Base-by-base conservation (phyloP, 2,797 vertebrate genomes). In the Myoxocephalus aenaeus region DNA sequence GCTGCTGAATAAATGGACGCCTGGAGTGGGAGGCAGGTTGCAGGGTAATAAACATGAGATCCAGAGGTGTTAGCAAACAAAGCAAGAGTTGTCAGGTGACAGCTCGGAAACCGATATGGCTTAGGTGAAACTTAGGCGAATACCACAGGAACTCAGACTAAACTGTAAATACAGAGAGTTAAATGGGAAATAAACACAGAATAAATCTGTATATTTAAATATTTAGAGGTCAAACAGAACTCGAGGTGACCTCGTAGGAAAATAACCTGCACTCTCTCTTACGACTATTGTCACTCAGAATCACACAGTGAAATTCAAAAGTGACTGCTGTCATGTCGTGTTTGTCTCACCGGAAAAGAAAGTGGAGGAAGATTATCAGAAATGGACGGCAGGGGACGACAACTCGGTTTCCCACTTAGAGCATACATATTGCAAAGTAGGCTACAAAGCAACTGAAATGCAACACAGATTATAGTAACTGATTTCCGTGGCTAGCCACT, bases 21-120 rank as follows among this genome's bases (percentile, higher is more conserved):
- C 56, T 36, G 29, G 20, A 65, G 75, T 20, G 9, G 75, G 54
- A 79, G 63, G 71, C 46, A 65, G 80, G 70, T 66, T 77, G 34
- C 53, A 9, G 67, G 65, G 48, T 76, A 71, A 87, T 67, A 76
- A 86, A 87, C 67, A 76, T 67, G 81, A 86, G 77, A 51, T 61
- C 44, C 32, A 38, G 38, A 40, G 50, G 65, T 73, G 88, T 83
- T 58, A 29, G 62, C 1, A 40, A 79, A 86, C 74, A 86, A 77
- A 81, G 68, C 54, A 48, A 7, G 73, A 72, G 61, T 61, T 53
- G 72, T 81, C 75, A 74, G 66, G 77, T 78, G 69, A 76, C 82
- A 81, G 62, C 76, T 70, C 70, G 71, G 83, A 73, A 77, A 84
- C 42, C 0, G 76, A 68, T 4, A 75, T 66, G 81, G 58, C 63